Percentiles rank a stretch among this genome's conserved stretches.
Evolutionary conservation across 2,113 vertebrate species (phyloP).

Genomic region (Vimba vimba): DNA sequence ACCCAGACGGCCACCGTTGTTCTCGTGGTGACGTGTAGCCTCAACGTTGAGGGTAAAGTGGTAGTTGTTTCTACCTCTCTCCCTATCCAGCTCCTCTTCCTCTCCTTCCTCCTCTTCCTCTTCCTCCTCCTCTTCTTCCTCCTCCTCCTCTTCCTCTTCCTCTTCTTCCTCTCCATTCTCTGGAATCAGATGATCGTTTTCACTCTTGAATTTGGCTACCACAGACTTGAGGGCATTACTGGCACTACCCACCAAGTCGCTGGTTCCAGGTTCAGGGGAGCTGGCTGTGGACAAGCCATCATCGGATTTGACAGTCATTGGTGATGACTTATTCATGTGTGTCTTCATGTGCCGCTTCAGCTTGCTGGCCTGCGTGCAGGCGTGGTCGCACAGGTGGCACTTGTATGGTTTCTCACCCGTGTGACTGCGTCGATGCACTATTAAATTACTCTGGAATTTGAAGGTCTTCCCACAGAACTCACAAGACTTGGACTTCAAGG

Average conservation of each 20-base stretch:
- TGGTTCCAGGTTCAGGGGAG: constrained; percentile 97
- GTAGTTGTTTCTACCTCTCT: constrained; percentile 86
- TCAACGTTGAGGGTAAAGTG: constrained; percentile 94
- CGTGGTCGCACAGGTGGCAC: constrained; percentile 98
- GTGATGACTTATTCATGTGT: constrained; percentile 98
- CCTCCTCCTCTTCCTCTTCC: constrained; percentile 93
- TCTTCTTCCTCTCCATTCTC: constrained; percentile 97
- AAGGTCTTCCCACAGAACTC: constrained; percentile 99
- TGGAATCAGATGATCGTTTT: constrained; percentile 87
- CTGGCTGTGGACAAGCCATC: constrained; percentile 95
- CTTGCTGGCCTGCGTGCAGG: constrained; percentile 99
- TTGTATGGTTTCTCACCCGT: constrained; percentile 99
- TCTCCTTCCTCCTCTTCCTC: constrained; percentile 92
- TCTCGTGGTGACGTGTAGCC: constrained; percentile 91
- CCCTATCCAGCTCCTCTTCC: constrained; percentile 85
- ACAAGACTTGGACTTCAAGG: constrained; percentile 96
- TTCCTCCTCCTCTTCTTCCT: constrained; percentile 96
- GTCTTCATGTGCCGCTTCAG: constrained; percentile 99
- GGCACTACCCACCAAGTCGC: constrained; percentile 92
- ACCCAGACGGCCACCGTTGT: constrained; percentile 75
- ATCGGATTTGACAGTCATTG: constrained; percentile 94
- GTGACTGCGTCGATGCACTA: constrained; percentile 98
- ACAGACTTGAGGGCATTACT: constrained; percentile 97
- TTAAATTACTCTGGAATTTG: constrained; percentile 99
- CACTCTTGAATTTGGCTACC: constrained; percentile 96